Evolutionary conservation across 2,797 vertebrate genomes (phyloP), one percentile per base, ranked within the genome.

Genomic region (Chrosomus eos): DNA sequence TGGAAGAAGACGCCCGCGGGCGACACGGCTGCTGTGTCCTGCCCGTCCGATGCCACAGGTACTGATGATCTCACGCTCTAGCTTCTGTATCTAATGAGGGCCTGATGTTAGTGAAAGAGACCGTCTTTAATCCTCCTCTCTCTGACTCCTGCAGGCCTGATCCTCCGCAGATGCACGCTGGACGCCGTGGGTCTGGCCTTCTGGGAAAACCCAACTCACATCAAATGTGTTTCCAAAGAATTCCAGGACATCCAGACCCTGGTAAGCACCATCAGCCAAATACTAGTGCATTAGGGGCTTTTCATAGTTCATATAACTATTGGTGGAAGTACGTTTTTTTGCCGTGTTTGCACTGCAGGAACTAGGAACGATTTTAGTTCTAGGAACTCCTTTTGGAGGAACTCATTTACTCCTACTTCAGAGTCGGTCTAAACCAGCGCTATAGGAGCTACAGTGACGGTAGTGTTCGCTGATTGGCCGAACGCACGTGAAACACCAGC

Each of bases 1-100:
- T 99, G 98, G 98, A 99, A 97, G 87, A 96, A 94, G 90, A 99
- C 97, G 0, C 96, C 97, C 0, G 97, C 97, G 0, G 98, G 98
- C 68, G 98, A 99, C 40, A 95, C 95, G 55, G 97, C 97, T 0
- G 95, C 96, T 0, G 93, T 96, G 11, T 91, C 95, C 31, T 99
- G 98, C 89, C 97, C 98, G 1, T 91, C 96, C 21, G 97, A 98
- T 0, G 96, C 98, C 78, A 95, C 97, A 3, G 98, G 98, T 99
- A 95, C 68, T 91, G 88, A 62, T 73, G 7, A 19, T 6, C 60
- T 53, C 58, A 8, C 14, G 26, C 51, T 68, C 18, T 33, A 3
- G 19, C 26, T 19, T 81, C 38, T 19, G 10, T 45, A 14, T 14
- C 10, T 28, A 70, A 38, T 71, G 40, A 55, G 62, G 51, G 48